Evolutionary conservation across 2,888 invertebrate genomes (phyloP).

Genomic region (Tridacna gigas): DNA sequence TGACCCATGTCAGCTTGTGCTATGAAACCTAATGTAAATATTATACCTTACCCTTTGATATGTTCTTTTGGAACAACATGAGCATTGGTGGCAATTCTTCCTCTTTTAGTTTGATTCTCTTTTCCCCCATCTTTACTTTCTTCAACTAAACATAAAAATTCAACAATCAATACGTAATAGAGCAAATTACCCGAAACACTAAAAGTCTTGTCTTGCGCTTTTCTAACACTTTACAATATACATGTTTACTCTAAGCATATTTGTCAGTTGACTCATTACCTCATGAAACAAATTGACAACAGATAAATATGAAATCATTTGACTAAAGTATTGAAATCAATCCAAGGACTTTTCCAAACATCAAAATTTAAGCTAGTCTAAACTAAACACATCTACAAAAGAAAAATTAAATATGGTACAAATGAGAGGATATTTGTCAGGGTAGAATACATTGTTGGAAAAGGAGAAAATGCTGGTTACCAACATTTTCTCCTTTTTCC

Average conservation of each 20-base stretch:
- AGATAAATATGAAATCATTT: not conserved
- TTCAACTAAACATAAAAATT: slow-evolving; percentile 60
- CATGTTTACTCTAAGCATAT: too few species aligned
- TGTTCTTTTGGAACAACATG: slow-evolving; percentile 82
- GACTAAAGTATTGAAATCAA: too few species aligned
- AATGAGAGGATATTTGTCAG: too few species aligned
- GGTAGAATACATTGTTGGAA: too few species aligned
- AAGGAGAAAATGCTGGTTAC: too few species aligned
- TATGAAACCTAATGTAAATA: not conserved
- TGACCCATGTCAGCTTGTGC: too few species aligned
- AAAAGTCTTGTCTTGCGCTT: not conserved
- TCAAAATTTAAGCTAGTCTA: too few species aligned
- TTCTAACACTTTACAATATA: not conserved
- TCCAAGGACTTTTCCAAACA: too few species aligned
- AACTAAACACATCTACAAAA: too few species aligned
- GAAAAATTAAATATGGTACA: too few species aligned
- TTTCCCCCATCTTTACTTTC: slow-evolving; percentile 71
- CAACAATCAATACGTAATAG: not conserved
- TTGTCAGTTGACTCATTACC: not conserved
- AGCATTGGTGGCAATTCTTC: slow-evolving; percentile 84
- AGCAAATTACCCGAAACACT: not conserved
- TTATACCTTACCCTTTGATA: slow-evolving; percentile 77
- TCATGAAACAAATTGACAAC: not conserved
- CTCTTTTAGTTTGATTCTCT: slow-evolving; percentile 72
- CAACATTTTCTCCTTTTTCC: too few species aligned